Evolutionary conservation across 1,140 invertebrate species (phyloP).

Genomic region (Drosophila sproati): DNA sequence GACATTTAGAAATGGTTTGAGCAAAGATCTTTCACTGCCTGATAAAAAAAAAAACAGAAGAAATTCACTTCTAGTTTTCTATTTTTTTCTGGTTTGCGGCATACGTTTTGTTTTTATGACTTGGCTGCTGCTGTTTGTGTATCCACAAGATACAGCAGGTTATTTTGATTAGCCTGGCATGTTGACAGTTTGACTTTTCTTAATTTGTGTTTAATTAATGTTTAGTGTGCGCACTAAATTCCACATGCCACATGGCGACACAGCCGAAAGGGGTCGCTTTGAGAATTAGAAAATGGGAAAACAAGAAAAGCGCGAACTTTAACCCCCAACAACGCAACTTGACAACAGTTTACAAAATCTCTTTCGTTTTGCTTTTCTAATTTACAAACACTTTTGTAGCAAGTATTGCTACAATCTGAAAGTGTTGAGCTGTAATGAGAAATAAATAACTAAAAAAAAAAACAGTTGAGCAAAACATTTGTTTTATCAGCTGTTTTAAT

Average conservation of each 20-base stretch:
- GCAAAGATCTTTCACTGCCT: slow-evolving; percentile 34
- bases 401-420: not conserved
- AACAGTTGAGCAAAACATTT: slow-evolving; percentile 13
- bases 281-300: not conserved
- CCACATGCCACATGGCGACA: slow-evolving; percentile 11
- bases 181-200: slow-evolving; percentile 71
- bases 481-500: slow-evolving; percentile 4
- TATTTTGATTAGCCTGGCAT: slow-evolving; percentile 66
- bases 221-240: slow-evolving; percentile 40
- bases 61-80: slow-evolving; percentile 39
- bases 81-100: not conserved
- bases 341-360: not conserved
- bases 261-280: not conserved
- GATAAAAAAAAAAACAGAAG: slow-evolving; percentile 28
- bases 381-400: not conserved
- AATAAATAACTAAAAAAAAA: not conserved
- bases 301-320: no score
- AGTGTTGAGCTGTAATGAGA: not conserved
- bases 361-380: not conserved
- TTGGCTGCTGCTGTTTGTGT: slow-evolving; percentile 31
- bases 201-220: slow-evolving; percentile 75
- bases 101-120: slow-evolving; percentile 38
- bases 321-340: no score
- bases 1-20: not conserved
- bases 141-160: slow-evolving; percentile 60